phyloP scores from a whole-genome alignment of 64 coral and sea anemone genomes.

The Platygyra sinensis region DNA sequence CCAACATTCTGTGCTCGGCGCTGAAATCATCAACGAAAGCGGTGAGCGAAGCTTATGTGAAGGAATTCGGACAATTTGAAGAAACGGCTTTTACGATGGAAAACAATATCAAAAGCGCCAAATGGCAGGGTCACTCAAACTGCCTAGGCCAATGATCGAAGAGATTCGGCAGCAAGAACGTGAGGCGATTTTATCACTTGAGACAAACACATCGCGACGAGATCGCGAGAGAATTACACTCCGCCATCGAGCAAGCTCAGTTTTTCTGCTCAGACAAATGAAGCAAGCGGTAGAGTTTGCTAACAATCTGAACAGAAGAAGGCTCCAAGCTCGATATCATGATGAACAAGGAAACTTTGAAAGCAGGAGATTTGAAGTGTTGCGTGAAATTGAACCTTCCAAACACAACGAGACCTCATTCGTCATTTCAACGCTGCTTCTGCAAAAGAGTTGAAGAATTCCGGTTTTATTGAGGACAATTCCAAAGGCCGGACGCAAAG shows the following conservation, averaged over 20 bases:
- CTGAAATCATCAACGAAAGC: neutral
- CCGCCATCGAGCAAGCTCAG: neutral
- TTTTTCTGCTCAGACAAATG: neutral
- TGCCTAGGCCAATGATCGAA: neutral
- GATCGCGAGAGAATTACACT: neutral
- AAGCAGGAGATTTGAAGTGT: neutral
- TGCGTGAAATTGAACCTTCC: neutral
- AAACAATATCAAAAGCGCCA: neutral
- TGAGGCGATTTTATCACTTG: neutral
- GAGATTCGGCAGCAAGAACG: neutral
- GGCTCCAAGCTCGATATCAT: neutral
- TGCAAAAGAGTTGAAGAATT: neutral
- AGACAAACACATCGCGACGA: neutral
- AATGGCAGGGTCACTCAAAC: neutral
- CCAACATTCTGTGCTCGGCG: neutral
- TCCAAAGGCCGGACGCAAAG: too few relatives aligned
- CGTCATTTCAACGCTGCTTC: neutral
- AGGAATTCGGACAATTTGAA: neutral
- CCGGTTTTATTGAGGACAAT: neutral
- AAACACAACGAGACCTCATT: neutral
- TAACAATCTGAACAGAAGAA: neutral
- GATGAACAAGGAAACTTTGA: neutral
- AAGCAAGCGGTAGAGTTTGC: neutral
- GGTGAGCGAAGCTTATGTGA: neutral
- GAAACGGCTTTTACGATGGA: neutral